Base-by-base conservation (phyloP, 2,113 vertebrate species). In the Otocyon megalotis region DNA sequence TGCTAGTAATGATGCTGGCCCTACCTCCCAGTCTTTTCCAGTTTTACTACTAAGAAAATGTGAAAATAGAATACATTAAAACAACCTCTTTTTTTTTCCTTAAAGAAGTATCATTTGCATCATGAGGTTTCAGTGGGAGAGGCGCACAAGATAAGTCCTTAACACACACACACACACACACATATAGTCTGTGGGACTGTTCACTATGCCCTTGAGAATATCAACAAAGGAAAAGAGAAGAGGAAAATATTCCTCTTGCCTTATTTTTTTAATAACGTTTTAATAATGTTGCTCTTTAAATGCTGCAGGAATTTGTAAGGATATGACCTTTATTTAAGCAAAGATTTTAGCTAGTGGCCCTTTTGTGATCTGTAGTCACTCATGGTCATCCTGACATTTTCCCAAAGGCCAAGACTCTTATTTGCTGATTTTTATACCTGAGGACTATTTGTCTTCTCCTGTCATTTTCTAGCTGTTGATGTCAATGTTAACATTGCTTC, bases 401-500 rank as follows among this genome's bases (percentile, higher is more conserved):
- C 54, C 80, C 67, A 92, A 84, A 90, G 50, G 60, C 90, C 63
- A 89, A 92, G 24, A 4, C 8, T 92, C 56, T 95, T 50, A 69
- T 37, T 93, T 81, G 56, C 76, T 90, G 58, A 71, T 74, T 92
- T 97, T 96, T 84, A 77, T 24, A 94, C 76, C 74, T 63, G 22
- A 63, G 12, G 63, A 69, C 48, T 48, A 63, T 97, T 95, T 93
- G 48, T 97, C 94, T 95, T 94, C 48, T 54, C 53, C 63, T 97
- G 97, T 98, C 96, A 96, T 97, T 97, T 96, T 88, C 56, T 56
- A 95, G 87, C 30, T 90, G 88, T 72, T 71, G 72, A 63, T 96
- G 85, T 94, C 81, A 96, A 37, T 97, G 97, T 96, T 96, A 95
- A 96, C 97, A 96, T 24, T 95, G 80, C 88, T 90, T 50, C 43